Evolutionary conservation across 2,888 invertebrate genomes (phyloP).

Genomic region (Scelioninae gen. 1): DNA sequence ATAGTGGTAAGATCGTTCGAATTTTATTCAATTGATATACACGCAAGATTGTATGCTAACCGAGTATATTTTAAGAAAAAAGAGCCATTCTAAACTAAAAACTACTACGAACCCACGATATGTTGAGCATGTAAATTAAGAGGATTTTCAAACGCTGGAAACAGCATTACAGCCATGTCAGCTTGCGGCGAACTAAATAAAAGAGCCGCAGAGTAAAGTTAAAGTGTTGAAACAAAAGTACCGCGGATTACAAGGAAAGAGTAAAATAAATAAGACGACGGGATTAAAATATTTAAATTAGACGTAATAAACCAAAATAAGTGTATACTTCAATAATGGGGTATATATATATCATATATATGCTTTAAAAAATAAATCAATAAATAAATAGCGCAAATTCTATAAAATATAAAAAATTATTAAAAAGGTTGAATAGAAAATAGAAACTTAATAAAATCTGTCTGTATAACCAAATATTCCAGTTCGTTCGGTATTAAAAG

Average conservation of each 20-base stretch:
- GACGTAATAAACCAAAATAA: conserved; percentile 3
- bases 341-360: too few species aligned
- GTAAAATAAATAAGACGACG: conserved; percentile 19
- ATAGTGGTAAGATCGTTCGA: too few species aligned
- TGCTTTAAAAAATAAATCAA: too few species aligned
- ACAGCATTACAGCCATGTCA: conserved; percentile 49
- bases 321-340: too few species aligned
- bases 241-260: conserved; percentile 23
- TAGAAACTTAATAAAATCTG: too few species aligned
- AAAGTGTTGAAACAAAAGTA: conserved; percentile 47
- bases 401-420: too few species aligned
- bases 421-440: too few species aligned
- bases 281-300: conserved; percentile 17
- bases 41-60: too few species aligned
- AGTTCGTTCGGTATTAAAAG: too few species aligned
- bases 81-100: neutral
- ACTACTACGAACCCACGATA: conserved; percentile 25
- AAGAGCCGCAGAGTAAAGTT: conserved; percentile 33
- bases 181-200: conserved; percentile 53
- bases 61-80: neutral
- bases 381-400: too few species aligned
- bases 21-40: too few species aligned
- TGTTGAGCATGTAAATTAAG: conserved; percentile 55
- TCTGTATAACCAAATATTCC: too few species aligned
- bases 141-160: conserved; percentile 54